Conservation (phyloP, 37 sponge, comb jelly and placozoan species). For the Chondrosia reniformis region DNA sequence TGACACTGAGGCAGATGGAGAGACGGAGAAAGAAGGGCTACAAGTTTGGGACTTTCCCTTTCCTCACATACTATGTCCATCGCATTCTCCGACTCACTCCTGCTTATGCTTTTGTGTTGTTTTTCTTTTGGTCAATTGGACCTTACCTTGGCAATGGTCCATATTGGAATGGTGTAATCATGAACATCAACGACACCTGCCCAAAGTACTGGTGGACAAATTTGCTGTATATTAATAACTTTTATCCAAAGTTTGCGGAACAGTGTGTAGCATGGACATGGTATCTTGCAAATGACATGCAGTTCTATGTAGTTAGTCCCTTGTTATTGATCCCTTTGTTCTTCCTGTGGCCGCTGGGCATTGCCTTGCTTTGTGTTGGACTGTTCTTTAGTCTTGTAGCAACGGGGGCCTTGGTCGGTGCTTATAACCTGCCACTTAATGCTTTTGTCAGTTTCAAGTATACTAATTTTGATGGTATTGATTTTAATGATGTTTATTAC, state of each 20-base stretch:
- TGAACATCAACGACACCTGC: conserved; percentile 19
- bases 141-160: conserved; percentile 43
- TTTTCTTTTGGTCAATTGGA: conserved; percentile 50
- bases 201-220: conserved; percentile 89
- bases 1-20: conserved; percentile 55
- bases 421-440: conserved; percentile 34
- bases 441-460: background rate
- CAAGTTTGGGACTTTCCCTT: conserved; percentile 29
- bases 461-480: background rate
- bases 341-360: conserved; percentile 40
- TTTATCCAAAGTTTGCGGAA: conserved; percentile 61
- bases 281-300: conserved; percentile 93
- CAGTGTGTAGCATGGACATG: conserved; percentile 82
- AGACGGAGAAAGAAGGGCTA: conserved; percentile 21
- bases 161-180: conserved; percentile 4
- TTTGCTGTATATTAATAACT: conserved; percentile 86
- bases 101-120: conserved; percentile 60
- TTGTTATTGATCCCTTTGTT: conserved; percentile 57
- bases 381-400: conserved; percentile 14
- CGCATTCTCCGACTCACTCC: conserved; percentile 79
- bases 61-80: conserved; percentile 68
- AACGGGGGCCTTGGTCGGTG: conserved; percentile 51
- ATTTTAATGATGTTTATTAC: conserved; percentile 35
- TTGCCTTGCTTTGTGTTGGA: conserved; percentile 5
- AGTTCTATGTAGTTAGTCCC: conserved; percentile 82